Conservation (phyloP, 2,888 invertebrate species). For the Drosophila algonquin region DNA sequence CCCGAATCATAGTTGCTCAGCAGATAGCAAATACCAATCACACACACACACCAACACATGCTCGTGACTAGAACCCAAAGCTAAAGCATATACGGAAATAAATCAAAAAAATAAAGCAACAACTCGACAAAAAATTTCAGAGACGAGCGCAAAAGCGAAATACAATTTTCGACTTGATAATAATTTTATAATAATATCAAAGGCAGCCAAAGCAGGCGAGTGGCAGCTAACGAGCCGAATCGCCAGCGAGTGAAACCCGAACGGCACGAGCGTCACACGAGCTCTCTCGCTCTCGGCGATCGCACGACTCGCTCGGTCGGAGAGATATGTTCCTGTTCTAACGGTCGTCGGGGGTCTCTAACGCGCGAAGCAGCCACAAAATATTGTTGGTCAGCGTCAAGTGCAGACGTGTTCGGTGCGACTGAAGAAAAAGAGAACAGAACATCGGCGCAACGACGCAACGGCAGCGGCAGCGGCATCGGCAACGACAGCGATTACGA, state of each 20-base stretch:
- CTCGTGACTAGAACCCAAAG: constrained; percentile 29
- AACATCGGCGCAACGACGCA: constrained; percentile 12
- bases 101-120: constrained; percentile 21
- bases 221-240: constrained; percentile 30
- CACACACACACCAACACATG: constrained; percentile 21
- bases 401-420: constrained; percentile 37
- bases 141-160: constrained; percentile 33
- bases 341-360: constrained; percentile 48
- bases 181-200: constrained; percentile 52
- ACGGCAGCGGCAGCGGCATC: constrained; percentile 25
- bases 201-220: constrained; percentile 24
- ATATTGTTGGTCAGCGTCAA: constrained; percentile 57
- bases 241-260: constrained; percentile 39
- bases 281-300: constrained; percentile 30
- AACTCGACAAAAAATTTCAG: constrained; percentile 24
- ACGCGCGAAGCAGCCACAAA: constrained; percentile 19
- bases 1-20: constrained; percentile 38
- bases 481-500: constrained; percentile 39
- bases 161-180: constrained; percentile 65
- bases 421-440: constrained; percentile 1
- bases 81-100: constrained; percentile 37
- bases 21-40: constrained; percentile 46
- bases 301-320: not conserved
- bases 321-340: constrained; percentile 57
- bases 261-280: constrained; percentile 38